Conservation (phyloP, 2,888 invertebrate species). For the Pristionchus entomophagus region DNA sequence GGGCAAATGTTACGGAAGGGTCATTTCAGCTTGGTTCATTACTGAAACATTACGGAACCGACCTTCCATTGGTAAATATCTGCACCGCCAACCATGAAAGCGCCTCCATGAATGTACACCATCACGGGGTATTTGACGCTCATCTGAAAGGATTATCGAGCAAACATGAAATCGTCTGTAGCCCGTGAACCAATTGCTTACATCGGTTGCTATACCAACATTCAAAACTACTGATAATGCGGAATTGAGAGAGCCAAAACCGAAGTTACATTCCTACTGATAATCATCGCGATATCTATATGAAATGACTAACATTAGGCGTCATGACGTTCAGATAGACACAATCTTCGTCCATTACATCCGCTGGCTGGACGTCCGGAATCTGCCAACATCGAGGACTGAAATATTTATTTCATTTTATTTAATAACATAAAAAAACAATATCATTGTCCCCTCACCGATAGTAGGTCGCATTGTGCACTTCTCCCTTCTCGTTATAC, state of each 20-base stretch:
- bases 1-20: too few relatives aligned
- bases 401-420: neutral
- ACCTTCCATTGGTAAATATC: conserved; percentile 41
- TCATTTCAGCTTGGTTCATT: neutral
- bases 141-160: neutral
- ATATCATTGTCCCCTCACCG: neutral
- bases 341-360: neutral
- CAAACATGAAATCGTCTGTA: too few relatives aligned
- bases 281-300: too few relatives aligned
- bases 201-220: too few relatives aligned
- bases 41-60: neutral
- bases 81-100: conserved; percentile 18
- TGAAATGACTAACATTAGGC: neutral
- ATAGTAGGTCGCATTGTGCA: neutral
- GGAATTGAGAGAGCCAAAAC: too few relatives aligned
- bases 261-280: too few relatives aligned
- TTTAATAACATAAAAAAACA: neutral
- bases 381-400: conserved; percentile 5
- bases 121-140: neutral
- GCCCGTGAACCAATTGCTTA: neutral
- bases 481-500: neutral
- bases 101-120: conserved; percentile 46
- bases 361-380: neutral
- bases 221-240: too few relatives aligned
- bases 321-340: conserved; percentile 4